Conservation (phyloP, 2,797 vertebrate species). For the Enteromius argenteus region DNA sequence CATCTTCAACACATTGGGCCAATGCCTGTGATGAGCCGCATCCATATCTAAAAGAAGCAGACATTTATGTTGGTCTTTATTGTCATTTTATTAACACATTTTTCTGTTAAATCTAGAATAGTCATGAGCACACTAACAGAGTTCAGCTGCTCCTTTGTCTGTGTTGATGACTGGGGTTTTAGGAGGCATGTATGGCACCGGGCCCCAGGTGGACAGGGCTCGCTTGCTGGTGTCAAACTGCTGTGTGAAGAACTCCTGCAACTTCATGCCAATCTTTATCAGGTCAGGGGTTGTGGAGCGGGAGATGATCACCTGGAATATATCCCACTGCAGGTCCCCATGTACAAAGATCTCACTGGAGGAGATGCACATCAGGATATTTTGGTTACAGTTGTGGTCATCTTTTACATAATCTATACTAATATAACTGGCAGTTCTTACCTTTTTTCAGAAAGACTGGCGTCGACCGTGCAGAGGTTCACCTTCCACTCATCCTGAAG, state of each 20-base stretch:
- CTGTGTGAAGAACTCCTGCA: slow-evolving; percentile 99
- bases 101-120: neutral
- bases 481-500: slow-evolving; percentile 99
- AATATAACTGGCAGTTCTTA: slow-evolving; percentile 60
- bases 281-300: slow-evolving; percentile 97
- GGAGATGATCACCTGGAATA: slow-evolving; percentile 99
- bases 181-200: slow-evolving; percentile 92
- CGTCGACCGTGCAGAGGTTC: slow-evolving; percentile 88
- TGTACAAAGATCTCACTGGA: slow-evolving; percentile 96
- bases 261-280: slow-evolving; percentile 99
- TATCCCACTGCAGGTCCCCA: slow-evolving; percentile 98
- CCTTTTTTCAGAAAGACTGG: slow-evolving; percentile 95
- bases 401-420: neutral
- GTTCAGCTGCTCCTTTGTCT: slow-evolving; percentile 88
- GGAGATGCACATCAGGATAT: neutral
- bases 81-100: neutral
- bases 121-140: slow-evolving; percentile 80
- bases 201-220: slow-evolving; percentile 97
- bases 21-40: slow-evolving; percentile 96
- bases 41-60: slow-evolving; percentile 84
- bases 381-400: neutral
- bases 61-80: neutral
- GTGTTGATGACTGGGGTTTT: slow-evolving; percentile 87
- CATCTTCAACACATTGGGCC: slow-evolving; percentile 95
- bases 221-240: slow-evolving; percentile 99